These are phyloP conservation scores for Notodonta dromedarius DNA, from an alignment of 2,888 invertebrate species.

Conservation along the genomic window DNA sequence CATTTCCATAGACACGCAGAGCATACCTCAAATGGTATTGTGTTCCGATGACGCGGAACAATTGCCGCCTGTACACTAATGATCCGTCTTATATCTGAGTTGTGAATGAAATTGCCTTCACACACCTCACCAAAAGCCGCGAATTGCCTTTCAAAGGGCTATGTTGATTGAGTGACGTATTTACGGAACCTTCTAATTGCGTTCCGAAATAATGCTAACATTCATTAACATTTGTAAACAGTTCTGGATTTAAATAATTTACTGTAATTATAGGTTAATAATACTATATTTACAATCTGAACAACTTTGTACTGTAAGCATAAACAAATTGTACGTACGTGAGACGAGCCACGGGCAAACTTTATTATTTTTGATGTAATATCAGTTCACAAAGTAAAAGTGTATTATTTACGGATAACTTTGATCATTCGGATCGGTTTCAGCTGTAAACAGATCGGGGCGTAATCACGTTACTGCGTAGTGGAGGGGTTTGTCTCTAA, in stretches of 20 bases:
- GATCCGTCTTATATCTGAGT: slow-evolving; percentile 56
- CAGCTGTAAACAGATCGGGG: slow-evolving; percentile 40
- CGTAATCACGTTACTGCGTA: slow-evolving; percentile 52
- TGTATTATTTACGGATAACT: not conserved
- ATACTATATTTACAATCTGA: too few species aligned
- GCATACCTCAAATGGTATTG: slow-evolving; percentile 49
- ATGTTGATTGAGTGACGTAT: slow-evolving; percentile 23
- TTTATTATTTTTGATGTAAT: not conserved
- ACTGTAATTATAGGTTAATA: too few species aligned
- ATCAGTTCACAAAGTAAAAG: not conserved
- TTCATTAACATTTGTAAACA: not conserved
- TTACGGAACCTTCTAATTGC: not conserved
- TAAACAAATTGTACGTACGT: not conserved
- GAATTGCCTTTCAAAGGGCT: slow-evolving; percentile 29
- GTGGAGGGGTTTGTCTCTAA: slow-evolving; percentile 59
- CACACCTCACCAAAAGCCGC: slow-evolving; percentile 27
- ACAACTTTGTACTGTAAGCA: not conserved
- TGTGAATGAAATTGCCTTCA: slow-evolving; percentile 56
- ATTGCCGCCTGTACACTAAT: slow-evolving; percentile 55
- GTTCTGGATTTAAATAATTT: not conserved
- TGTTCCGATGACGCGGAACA: slow-evolving; percentile 48
- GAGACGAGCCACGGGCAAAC: not conserved
- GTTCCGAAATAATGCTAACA: not conserved
- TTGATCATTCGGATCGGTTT: slow-evolving; percentile 21
- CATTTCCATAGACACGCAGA: slow-evolving; percentile 26